Conservation (phyloP, 2,888 invertebrate species). For the Furcula furcula region DNA sequence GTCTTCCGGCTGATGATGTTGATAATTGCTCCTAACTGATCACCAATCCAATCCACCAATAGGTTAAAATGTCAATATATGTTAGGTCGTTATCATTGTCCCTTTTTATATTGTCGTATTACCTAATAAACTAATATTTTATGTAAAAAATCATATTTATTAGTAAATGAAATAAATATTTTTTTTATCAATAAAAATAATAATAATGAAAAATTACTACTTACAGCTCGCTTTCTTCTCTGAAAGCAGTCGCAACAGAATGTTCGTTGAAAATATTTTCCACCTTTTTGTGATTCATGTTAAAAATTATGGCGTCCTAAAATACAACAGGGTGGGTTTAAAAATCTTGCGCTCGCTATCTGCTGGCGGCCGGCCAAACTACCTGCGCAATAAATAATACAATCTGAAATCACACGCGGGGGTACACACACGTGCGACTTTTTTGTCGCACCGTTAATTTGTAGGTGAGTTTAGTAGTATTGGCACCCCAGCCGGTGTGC, state of each 20-base stretch:
- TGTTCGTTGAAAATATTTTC: slow-evolving; percentile 38
- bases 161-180: too few species aligned
- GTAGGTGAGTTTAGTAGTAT: too few species aligned
- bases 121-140: too few species aligned
- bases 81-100: too few species aligned
- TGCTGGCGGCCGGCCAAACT: slow-evolving; percentile 72
- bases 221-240: slow-evolving; percentile 4
- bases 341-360: slow-evolving; percentile 73
- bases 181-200: too few species aligned
- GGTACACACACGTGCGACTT: slow-evolving; percentile 23
- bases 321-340: slow-evolving; percentile 61
- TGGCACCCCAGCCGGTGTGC: too few species aligned
- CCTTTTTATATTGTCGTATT: too few species aligned
- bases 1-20: too few species aligned
- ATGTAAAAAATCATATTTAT: too few species aligned
- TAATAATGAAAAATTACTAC: background rate
- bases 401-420: slow-evolving; percentile 47
- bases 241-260: slow-evolving; percentile 33
- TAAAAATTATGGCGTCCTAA: slow-evolving; percentile 68
- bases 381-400: slow-evolving; percentile 76
- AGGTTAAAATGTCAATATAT: too few species aligned
- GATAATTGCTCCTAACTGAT: too few species aligned
- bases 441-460: slow-evolving; percentile 13
- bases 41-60: too few species aligned
- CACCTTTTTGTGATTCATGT: slow-evolving; percentile 66